Conservation (phyloP, 2,888 invertebrate species). For the Lithosia quadra region DNA sequence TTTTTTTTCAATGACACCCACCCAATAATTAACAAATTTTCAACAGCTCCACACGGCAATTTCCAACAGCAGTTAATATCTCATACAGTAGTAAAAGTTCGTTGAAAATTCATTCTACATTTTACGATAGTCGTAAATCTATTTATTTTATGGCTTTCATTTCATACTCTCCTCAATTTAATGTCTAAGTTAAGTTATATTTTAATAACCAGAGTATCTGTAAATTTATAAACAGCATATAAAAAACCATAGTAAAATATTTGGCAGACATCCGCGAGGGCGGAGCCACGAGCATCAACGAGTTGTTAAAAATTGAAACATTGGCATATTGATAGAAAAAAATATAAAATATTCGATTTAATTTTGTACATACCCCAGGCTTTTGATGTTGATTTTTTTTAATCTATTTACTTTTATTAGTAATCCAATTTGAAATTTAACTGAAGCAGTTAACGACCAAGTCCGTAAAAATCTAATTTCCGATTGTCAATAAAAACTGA, state of each 20-base stretch:
- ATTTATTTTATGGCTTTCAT: constrained; percentile 50
- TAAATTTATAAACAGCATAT: neutral
- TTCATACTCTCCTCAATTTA: constrained; percentile 39
- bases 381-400: neutral
- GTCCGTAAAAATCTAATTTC: constrained; percentile 10
- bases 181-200: constrained; percentile 21
- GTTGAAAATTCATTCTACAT: constrained; percentile 47
- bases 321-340: no score
- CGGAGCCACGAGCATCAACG: no score
- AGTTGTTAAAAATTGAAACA: no score
- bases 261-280: no score
- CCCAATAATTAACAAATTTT: constrained; percentile 5
- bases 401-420: neutral
- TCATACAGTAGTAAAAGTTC: constrained; percentile 41
- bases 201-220: neutral
- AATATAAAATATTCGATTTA: no score
- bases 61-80: constrained; percentile 30
- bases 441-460: neutral
- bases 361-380: no score
- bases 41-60: constrained; percentile 21
- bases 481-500: constrained; percentile 7
- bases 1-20: neutral
- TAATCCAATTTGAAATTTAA: neutral
- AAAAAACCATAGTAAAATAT: no score
- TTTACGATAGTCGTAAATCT: constrained; percentile 46